Base-by-base conservation (phyloP, 2,888 invertebrate genomes). In the Diaperis boleti region DNA sequence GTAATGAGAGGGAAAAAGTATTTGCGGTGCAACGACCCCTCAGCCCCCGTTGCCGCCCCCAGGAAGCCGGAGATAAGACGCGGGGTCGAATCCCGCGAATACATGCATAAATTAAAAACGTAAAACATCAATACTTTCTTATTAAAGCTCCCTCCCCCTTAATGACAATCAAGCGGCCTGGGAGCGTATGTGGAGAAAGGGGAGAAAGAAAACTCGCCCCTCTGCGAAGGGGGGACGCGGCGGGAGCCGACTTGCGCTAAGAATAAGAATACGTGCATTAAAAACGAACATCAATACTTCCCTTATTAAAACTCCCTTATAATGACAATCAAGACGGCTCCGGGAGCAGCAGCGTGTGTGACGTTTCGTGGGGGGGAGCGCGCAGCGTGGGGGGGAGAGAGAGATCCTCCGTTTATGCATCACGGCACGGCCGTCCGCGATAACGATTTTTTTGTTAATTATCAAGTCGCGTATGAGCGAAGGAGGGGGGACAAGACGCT, bases 371-470 rank as follows among this genome's bases (percentile, higher is more conserved):
- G 64, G 65, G 65, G 59, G 56, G 64, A 59, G 62, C 56, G 69
- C 71, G 69, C 67, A 66, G 70, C 57, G 65, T 61, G 59, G 64
- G 47, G 78, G 76, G 76, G 78, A 77, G 64, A 50, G 78, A 76
- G 76, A 79, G 78, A 79, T 79, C 78, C 80, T 79, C 79, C 79
- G 79, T 78, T 81, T 80, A 80, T 80, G 80, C 77, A 76, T 76
- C 74, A 73, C 72, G 72, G 76, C 77, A 80, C 80, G 81, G 79
- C 78, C 78, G 79, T 77, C 78, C 80, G 81, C 81, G 81, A 81
- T 81, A 81, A 81, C 81, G 81, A 81, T 81, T 81, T 81, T 81
- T 81, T 81, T 81, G 81, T 81, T 81, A 81, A 81, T 81, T 81
- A 81, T 81, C 81, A 81, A 81, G 79, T 81, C 81, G 81, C 81